Percentiles rank a stretch among this genome's conserved stretches.
Conservation (phyloP, 2,888 invertebrate genomes). For the Syrista parreyssii region DNA sequence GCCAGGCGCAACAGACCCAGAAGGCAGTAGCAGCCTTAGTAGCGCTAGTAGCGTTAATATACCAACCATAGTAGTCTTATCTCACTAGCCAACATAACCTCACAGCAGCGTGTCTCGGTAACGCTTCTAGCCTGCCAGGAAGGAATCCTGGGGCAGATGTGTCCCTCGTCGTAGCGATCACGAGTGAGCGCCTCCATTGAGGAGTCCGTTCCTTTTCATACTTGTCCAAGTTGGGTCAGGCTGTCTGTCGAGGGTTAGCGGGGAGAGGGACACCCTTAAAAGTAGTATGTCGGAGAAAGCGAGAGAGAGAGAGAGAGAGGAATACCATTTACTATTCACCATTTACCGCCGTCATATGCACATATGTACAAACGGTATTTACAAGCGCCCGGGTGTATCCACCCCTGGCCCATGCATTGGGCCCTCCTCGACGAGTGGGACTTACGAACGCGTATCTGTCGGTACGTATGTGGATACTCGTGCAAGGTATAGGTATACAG, state of each 20-base stretch:
- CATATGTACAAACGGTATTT: background rate
- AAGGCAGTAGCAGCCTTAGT: background rate
- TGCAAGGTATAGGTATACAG: background rate
- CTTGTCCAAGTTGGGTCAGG: background rate
- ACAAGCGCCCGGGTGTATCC: background rate
- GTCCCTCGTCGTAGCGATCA: constrained; percentile 34
- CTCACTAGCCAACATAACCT: background rate
- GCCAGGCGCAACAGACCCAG: background rate
- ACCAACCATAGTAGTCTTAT: background rate
- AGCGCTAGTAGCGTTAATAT: background rate
- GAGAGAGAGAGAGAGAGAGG: background rate
- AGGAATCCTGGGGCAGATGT: constrained; percentile 19
- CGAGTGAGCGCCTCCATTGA: constrained; percentile 46
- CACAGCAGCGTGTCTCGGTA: background rate
- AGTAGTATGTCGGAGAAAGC: background rate
- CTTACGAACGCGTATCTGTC: background rate
- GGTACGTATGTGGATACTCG: background rate
- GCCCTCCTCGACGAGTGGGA: background rate
- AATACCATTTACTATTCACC: background rate
- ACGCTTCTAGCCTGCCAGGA: background rate
- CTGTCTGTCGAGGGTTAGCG: background rate
- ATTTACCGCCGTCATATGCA: background rate
- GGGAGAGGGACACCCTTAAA: background rate
- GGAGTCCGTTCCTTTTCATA: constrained; percentile 33
- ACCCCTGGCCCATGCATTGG: background rate